Base-by-base conservation (phyloP, 2,888 invertebrate genomes). In the Pseudococcus jackbeardsleyi region DNA sequence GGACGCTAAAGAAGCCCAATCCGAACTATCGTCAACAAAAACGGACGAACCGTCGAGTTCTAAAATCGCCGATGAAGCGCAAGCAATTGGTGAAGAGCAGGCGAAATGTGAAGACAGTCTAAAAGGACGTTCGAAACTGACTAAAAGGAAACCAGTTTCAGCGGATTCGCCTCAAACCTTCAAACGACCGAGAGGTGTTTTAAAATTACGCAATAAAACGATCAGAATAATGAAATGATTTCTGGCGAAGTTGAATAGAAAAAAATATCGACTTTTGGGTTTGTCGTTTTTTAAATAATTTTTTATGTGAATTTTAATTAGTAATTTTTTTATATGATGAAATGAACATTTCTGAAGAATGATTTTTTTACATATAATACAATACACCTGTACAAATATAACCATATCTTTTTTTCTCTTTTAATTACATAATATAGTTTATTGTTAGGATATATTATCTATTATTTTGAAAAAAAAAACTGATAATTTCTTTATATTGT, bases 401-500 rank as follows among this genome's bases (percentile, higher is more conserved):
- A 86, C 86, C 86, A 86, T 86, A 86, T 86, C 86, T 68, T 68
- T 86, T 86, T 86, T 86, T 46, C n/a, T 86, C 68, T 77, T 68
- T 64, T 77, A 82, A 82, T 19, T 82, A 46, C 79, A 46, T 82
- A 82, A 82, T 82, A 82, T 82, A 82, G 12, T 82, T 46, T 46
- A 82, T 82, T 33, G 9, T 82, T 82, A 82, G 46, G n/a, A 82
- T 82, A 82, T 46, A 72, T 46, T 48, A 72, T 72, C 17, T 46
- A 86, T 46, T 68, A 68, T 72, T 42, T 42, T 86, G 86, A 46
- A 68, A 72, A 72, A 85, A 59, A 39, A 86, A 46, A 42, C 9
- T 42, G 68, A 86, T 48, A 46, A 86, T 59, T 86, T 86, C 59
- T 86, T 64, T 59, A 42, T 17, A 33, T 22, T 86, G 46, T 72